Percentiles rank a stretch among this genome's conserved stretches.
These are phyloP conservation scores for Bothrops jararaca DNA, from an alignment of 2,113 vertebrate species.

Conservation along the genomic window DNA sequence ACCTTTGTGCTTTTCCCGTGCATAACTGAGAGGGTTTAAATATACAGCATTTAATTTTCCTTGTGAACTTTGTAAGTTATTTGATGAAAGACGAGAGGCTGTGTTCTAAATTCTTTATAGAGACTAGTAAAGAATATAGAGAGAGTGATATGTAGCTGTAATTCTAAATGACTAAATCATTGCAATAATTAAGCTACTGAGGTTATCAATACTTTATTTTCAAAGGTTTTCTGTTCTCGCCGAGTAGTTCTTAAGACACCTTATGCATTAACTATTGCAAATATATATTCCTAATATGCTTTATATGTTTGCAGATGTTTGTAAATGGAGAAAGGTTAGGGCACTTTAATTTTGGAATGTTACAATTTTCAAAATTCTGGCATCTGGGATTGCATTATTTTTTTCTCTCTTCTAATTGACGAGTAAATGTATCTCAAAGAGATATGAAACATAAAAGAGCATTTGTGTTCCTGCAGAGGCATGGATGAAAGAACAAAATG, in stretches of 20 bases:
- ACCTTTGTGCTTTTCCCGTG: neutral
- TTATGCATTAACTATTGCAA: neutral
- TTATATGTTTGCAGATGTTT: neutral
- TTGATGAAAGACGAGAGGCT: neutral
- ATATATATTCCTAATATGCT: neutral
- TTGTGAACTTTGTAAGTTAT: neutral
- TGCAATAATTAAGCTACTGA: neutral
- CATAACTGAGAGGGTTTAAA: neutral
- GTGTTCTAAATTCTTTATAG: neutral
- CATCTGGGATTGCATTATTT: constrained; percentile 7
- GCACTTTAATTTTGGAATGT: neutral
- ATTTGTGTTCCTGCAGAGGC: constrained; percentile 22
- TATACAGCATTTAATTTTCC: neutral
- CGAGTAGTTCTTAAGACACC: neutral
- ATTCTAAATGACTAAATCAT: neutral
- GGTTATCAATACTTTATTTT: neutral
- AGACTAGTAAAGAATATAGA: neutral
- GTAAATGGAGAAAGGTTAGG: neutral
- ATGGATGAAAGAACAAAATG: constrained; percentile 25
- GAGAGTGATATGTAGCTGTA: neutral
- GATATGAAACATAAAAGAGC: neutral
- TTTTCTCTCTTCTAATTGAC: constrained; percentile 14
- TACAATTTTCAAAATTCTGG: neutral
- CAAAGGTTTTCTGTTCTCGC: neutral
- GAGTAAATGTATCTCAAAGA: neutral